Conservation (phyloP, 2,113 vertebrate genomes). For the Tretioscincus oriximinensis region DNA sequence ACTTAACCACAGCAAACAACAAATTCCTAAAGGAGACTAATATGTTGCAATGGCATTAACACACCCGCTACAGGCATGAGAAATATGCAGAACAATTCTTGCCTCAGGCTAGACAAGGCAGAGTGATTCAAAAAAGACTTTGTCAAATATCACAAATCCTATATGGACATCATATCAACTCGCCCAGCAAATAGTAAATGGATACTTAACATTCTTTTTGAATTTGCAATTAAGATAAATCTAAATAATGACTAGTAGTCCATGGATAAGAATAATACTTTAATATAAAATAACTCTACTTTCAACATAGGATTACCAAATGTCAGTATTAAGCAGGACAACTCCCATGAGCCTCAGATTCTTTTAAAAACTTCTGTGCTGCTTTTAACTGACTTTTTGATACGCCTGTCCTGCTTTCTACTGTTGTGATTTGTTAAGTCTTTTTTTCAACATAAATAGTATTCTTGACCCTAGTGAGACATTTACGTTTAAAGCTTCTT, state of each 20-base stretch:
- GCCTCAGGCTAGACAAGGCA: slow-evolving; percentile 6
- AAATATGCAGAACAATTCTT: background rate
- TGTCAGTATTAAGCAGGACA: too few species aligned
- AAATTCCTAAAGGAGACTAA: background rate
- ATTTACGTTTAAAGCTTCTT: too few species aligned
- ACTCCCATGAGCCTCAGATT: too few species aligned
- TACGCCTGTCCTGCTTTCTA: too few species aligned
- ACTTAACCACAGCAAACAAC: background rate
- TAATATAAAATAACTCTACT: too few species aligned
- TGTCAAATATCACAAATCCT: background rate
- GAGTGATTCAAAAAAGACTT: background rate
- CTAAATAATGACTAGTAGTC: background rate
- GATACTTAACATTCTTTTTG: background rate
- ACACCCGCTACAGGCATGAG: background rate
- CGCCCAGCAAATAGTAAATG: background rate
- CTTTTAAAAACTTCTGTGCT: too few species aligned
- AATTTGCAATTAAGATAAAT: background rate
- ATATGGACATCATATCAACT: background rate
- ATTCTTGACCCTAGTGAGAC: too few species aligned
- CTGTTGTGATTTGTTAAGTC: too few species aligned
- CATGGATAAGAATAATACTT: background rate
- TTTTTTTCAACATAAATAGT: too few species aligned
- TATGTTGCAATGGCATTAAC: background rate
- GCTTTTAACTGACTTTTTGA: too few species aligned
- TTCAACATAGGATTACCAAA: too few species aligned